Conservation (phyloP, 2,888 invertebrate species). For the Dasypolia templi region DNA sequence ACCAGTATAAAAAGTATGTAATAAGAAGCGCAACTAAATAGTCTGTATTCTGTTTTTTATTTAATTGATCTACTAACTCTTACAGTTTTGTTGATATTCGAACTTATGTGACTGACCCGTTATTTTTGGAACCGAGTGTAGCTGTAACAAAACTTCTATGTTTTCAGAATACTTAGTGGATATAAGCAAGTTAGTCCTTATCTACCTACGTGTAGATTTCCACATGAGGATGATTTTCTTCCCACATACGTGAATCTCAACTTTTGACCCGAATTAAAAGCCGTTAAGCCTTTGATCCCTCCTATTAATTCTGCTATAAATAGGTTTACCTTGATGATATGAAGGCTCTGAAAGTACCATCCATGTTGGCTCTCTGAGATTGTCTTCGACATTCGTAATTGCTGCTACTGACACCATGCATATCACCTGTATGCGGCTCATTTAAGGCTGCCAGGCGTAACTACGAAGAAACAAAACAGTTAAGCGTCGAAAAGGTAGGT, state of each 20-base stretch:
- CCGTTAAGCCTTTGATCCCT: conserved; percentile 1
- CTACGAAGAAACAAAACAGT: conserved; percentile 84
- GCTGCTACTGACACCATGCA: conserved; percentile 97
- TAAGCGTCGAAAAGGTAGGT: neutral
- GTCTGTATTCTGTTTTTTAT: no score
- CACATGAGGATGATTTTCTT: no score
- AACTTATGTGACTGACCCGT: no score
- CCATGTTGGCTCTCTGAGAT: conserved; percentile 95
- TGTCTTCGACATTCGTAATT: conserved; percentile 98
- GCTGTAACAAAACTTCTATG: neutral
- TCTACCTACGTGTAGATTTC: neutral
- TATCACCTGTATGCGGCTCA: conserved; percentile 97
- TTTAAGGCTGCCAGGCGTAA: conserved; percentile 98
- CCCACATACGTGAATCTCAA: neutral
- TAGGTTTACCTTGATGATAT: conserved; percentile 93
- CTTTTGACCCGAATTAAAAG: neutral
- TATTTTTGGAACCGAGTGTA: no score
- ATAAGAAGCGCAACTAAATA: no score
- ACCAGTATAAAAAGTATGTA: no score
- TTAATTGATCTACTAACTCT: no score
- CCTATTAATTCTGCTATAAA: conserved; percentile 6
- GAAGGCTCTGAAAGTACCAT: conserved; percentile 97
- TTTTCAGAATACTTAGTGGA: no score
- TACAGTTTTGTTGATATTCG: no score
- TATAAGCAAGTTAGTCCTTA: neutral